Evolutionary conservation across 2,113 vertebrate species (phyloP).

Genomic region (mouse (Mus musculus)): DNA sequence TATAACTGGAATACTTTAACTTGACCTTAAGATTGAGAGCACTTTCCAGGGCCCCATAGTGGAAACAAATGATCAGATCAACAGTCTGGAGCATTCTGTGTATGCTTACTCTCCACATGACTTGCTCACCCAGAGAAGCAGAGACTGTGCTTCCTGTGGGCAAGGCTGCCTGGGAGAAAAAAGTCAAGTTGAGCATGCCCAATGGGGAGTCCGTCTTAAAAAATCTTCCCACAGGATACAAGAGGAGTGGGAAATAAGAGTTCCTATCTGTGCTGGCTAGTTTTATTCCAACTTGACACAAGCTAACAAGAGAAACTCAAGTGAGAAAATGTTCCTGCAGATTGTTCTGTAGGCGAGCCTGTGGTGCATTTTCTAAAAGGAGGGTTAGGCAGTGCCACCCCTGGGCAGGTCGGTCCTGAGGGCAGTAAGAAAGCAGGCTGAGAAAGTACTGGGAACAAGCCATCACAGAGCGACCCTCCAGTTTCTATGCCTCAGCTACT

Average conservation of each 20-base stretch:
- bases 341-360: not conserved
- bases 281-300: not conserved
- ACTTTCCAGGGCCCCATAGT: not conserved
- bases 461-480: not conserved
- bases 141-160: not conserved
- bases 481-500: not conserved
- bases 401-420: not conserved
- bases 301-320: not conserved
- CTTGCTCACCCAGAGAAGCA: not conserved
- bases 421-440: not conserved
- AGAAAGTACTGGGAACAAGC: not conserved
- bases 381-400: not conserved
- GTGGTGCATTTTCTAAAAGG: not conserved
- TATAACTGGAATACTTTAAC: not conserved
- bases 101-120: not conserved
- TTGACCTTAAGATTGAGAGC: not conserved
- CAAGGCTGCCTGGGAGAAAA: not conserved
- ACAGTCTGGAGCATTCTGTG: not conserved
- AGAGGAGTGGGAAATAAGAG: not conserved
- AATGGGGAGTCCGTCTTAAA: not conserved
- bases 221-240: not conserved
- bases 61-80: not conserved
- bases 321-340: not conserved
- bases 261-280: not conserved
- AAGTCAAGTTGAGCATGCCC: not conserved